phyloP scores from a whole-genome alignment of 2,888 invertebrate species.

The Dioctria rufipes region DNA sequence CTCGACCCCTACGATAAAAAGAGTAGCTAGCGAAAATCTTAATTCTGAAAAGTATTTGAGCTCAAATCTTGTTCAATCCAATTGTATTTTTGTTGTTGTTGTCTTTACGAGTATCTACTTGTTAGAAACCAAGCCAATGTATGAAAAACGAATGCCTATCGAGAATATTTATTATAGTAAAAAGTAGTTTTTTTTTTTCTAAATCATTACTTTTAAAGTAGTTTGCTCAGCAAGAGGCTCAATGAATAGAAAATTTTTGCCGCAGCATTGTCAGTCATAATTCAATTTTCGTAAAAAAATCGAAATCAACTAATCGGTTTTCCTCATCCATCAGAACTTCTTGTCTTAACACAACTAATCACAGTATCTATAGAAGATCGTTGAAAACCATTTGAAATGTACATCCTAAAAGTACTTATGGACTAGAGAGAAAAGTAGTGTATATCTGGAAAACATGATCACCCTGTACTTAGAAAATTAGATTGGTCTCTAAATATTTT shows the following conservation, averaged over 20 bases:
- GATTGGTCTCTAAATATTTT: constrained; percentile 31
- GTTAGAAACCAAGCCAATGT: constrained; percentile 13
- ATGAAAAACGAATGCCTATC: constrained; percentile 5
- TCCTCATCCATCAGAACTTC: constrained; percentile 8
- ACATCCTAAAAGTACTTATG: constrained; percentile 39
- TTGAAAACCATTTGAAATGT: constrained; percentile 51
- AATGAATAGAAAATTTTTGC: constrained; percentile 24
- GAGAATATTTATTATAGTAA: background rate
- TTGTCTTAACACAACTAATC: constrained; percentile 39
- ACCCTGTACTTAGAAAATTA: constrained; percentile 49
- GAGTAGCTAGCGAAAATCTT: no score
- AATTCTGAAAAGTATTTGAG: no score
- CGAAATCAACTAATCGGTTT: background rate
- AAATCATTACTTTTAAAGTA: constrained; percentile 22
- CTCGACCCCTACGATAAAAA: no score
- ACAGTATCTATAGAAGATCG: constrained; percentile 43
- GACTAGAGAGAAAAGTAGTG: constrained; percentile 37
- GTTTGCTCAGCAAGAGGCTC: constrained; percentile 26
- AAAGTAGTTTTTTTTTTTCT: constrained; percentile 14
- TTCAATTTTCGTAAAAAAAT: background rate
- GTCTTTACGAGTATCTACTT: background rate
- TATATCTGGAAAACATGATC: constrained; percentile 42
- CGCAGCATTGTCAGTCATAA: background rate
- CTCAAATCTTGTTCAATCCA: background rate
- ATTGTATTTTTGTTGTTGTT: constrained; percentile 18